phyloP scores from a whole-genome alignment of 2,888 invertebrate genomes.

The Omphaloscelis lunosa region DNA sequence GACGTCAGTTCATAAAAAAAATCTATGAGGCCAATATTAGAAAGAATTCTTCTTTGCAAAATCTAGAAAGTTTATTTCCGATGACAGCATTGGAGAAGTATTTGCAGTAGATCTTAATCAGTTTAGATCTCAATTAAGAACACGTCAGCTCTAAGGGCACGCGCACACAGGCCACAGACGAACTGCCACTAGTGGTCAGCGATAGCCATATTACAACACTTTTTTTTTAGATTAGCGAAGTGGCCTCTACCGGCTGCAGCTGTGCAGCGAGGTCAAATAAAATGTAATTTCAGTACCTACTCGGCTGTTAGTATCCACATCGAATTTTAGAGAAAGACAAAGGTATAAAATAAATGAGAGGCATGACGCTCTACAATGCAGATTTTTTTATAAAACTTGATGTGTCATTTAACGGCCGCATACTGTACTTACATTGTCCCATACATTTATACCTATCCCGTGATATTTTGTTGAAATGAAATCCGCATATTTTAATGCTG shows the following conservation, averaged over 20 bases:
- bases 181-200: not conserved
- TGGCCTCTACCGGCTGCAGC: not conserved
- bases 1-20: slow-evolving; percentile 21
- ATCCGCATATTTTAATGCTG: not conserved
- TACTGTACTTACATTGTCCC: too few species aligned
- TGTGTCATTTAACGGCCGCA: not conserved
- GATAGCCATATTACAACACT: not conserved
- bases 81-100: slow-evolving; percentile 14
- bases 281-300: not conserved
- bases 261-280: not conserved
- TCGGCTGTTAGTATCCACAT: not conserved
- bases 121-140: slow-evolving; percentile 35
- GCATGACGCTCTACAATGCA: not conserved
- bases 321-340: not conserved
- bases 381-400: not conserved
- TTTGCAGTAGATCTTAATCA: slow-evolving; percentile 34
- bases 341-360: too few species aligned
- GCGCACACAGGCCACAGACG: not conserved
- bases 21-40: not conserved
- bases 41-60: slow-evolving; percentile 4
- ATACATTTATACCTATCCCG: not conserved
- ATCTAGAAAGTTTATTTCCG: slow-evolving; percentile 4
- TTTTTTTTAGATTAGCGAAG: not conserved
- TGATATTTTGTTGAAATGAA: not conserved
- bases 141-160: slow-evolving; percentile 13